Evolutionary conservation across 2,797 vertebrate genomes (phyloP).

Genomic region (Leptatherina wallacei): DNA sequence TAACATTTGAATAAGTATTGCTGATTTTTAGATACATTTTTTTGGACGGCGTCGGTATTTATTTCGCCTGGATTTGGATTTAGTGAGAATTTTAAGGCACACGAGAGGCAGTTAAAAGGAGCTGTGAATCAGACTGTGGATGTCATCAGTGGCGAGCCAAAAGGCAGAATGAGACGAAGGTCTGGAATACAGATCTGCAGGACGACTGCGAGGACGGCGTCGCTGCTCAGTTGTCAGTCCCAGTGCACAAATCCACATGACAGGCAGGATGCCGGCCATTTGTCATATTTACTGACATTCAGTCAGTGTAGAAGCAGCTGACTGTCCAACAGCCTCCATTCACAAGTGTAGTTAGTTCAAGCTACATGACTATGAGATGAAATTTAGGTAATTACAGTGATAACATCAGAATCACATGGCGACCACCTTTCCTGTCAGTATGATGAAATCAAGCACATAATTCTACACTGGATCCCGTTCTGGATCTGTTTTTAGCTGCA

Average conservation of each 20-base stretch:
- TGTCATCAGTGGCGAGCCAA: slow-evolving; percentile 77
- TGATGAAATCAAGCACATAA: no score
- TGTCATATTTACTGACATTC: slow-evolving; percentile 50
- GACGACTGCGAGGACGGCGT: slow-evolving; percentile 43
- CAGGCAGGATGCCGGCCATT: slow-evolving; percentile 61
- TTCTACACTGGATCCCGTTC: no score
- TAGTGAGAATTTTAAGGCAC: slow-evolving; percentile 47
- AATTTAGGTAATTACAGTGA: not conserved
- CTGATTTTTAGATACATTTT: not conserved
- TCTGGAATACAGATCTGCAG: slow-evolving; percentile 80
- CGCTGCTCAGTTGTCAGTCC: slow-evolving; percentile 49
- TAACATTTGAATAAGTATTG: not conserved
- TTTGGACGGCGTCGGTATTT: not conserved
- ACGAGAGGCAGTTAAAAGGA: slow-evolving; percentile 49
- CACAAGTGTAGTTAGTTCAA: slow-evolving; percentile 1
- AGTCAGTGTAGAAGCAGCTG: slow-evolving; percentile 31
- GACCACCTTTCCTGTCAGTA: no score
- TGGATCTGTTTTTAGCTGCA: no score
- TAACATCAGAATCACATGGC: not conserved
- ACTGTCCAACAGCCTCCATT: slow-evolving; percentile 23
- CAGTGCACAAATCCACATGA: slow-evolving; percentile 69
- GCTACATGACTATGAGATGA: not conserved
- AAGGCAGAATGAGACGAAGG: slow-evolving; percentile 48
- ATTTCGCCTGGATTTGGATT: slow-evolving; percentile 31
- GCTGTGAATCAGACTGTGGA: slow-evolving; percentile 67